phyloP scores from a whole-genome alignment of 2,888 invertebrate species.

The Lucinisca nassula region DNA sequence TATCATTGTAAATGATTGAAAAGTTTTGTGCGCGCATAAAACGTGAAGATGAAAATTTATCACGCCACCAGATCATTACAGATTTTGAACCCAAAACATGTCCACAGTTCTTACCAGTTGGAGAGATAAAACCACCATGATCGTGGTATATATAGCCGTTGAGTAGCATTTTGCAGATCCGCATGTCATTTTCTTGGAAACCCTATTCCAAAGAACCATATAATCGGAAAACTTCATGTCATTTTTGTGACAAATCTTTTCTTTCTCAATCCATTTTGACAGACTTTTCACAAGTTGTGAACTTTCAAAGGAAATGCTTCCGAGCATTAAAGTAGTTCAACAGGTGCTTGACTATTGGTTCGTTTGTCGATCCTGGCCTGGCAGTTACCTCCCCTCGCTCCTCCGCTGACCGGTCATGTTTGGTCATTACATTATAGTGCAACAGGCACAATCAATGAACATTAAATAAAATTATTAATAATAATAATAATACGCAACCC shows the following conservation, averaged over 20 bases:
- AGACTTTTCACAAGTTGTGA: constrained; percentile 31
- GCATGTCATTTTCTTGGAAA: constrained; percentile 67
- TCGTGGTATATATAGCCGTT: constrained; percentile 77
- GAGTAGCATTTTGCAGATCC: constrained; percentile 78
- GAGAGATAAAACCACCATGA: constrained; percentile 78
- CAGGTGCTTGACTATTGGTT: background rate
- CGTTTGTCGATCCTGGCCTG: no score
- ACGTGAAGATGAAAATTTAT: background rate
- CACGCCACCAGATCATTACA: background rate
- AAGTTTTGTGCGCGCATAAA: no score
- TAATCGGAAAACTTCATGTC: constrained; percentile 36
- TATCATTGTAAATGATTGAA: no score
- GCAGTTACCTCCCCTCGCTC: no score
- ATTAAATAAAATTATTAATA: no score
- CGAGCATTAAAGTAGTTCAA: background rate
- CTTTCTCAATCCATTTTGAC: constrained; percentile 46
- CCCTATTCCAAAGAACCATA: constrained; percentile 38
- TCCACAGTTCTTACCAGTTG: constrained; percentile 78
- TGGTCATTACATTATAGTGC: no score
- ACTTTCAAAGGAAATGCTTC: constrained; percentile 27
- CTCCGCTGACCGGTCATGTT: no score
- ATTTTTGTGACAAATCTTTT: constrained; percentile 7
- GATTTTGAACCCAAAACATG: background rate
- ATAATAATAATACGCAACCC: no score
- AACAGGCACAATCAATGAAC: no score